Conservation (phyloP, 2,797 vertebrate genomes). For the Atherinosoma microstoma region DNA sequence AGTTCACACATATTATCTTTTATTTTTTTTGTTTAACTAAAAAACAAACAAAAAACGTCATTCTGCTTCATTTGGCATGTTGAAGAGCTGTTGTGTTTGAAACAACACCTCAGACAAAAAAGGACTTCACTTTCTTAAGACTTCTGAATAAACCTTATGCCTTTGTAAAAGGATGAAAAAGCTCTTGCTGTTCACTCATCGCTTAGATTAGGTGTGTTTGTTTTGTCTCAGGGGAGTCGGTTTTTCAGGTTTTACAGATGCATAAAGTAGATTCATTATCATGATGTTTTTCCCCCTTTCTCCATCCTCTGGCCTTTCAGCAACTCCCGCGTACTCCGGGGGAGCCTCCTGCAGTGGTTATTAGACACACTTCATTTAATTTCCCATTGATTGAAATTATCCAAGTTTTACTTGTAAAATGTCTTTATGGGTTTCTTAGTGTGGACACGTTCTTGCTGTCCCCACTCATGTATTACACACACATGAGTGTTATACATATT, state of each 20-base stretch:
- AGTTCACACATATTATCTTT: not conserved
- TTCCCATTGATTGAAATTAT: slow-evolving; percentile 29
- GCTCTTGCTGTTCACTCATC: slow-evolving; percentile 4
- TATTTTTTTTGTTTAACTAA: too few relatives aligned
- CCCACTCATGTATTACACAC: slow-evolving; percentile 47
- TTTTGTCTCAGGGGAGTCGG: slow-evolving; percentile 45
- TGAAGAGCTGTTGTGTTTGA: too few relatives aligned
- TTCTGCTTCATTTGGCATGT: too few relatives aligned
- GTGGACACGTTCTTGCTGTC: slow-evolving; percentile 6
- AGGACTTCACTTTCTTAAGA: not conserved
- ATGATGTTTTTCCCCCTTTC: slow-evolving; percentile 14
- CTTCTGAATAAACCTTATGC: slow-evolving; percentile 18
- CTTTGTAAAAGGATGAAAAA: slow-evolving; percentile 35
- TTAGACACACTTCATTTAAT: slow-evolving; percentile 13
- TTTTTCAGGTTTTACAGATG: slow-evolving; percentile 42
- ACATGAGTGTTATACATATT: slow-evolving; percentile 1
- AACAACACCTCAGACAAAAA: too few relatives aligned
- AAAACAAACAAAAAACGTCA: too few relatives aligned
- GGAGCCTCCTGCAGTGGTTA: slow-evolving; percentile 14
- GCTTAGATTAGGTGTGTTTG: slow-evolving; percentile 44
- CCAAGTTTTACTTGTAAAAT: slow-evolving; percentile 34
- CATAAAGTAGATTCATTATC: slow-evolving; percentile 38
- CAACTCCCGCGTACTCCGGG: slow-evolving; percentile 2
- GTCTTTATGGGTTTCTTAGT: slow-evolving; percentile 13
- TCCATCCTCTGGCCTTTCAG: slow-evolving; percentile 29